Base-by-base conservation (phyloP, 2,113 vertebrate species). In the Ovibos moschatus region DNA sequence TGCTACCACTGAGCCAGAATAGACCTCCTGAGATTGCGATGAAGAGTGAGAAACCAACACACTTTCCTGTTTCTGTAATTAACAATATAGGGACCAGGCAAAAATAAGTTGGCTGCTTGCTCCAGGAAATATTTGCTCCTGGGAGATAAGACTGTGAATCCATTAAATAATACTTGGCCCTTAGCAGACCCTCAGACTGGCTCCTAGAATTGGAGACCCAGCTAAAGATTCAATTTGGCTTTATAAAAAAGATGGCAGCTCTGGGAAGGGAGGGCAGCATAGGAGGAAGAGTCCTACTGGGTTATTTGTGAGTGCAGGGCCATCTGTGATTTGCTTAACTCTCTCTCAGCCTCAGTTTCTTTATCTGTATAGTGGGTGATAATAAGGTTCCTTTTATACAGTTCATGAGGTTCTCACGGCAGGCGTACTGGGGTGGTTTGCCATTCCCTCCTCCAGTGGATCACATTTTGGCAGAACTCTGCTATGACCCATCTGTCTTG, bases 151-250 rank as follows among this genome's bases (percentile, higher is more conserved):
- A 76, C 60, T 25, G 15, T 60, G 62, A 7, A 25, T 53, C 28
- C 40, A 36, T 33, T 30, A 21, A 50, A 25, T 25, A 36, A 21
- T 23, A n/a, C 58, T 16, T 30, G 21, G 45, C 33, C 78, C 51
- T 50, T 28, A 17, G 45, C 7, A 16, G 27, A 36, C 58, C 45
- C n/a, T 93, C 40, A 23, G n/a, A 58, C 43, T 58, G n/a, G 28
- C n/a, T 91, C 76, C 83, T 92, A 88, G 51, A 23, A 74, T 62
- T 87, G 83, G 43, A 76, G 60, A 76, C 57, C 28, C 36, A 47
- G 19, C 43, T 83, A 45, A 60, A 91, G 60, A 60, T 74, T 33
- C 45, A 91, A 0, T 55, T 53, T 30, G 74, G 16, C 36, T 90
- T 28, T 36, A 30, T 74, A 9, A 53, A 83, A 30, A 25, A 27